A percentile compares a stretch with the other conserved stretches of the same genome.
Conservation (phyloP, 2,888 invertebrate species). For the Hirtodrosophila confusa region DNA sequence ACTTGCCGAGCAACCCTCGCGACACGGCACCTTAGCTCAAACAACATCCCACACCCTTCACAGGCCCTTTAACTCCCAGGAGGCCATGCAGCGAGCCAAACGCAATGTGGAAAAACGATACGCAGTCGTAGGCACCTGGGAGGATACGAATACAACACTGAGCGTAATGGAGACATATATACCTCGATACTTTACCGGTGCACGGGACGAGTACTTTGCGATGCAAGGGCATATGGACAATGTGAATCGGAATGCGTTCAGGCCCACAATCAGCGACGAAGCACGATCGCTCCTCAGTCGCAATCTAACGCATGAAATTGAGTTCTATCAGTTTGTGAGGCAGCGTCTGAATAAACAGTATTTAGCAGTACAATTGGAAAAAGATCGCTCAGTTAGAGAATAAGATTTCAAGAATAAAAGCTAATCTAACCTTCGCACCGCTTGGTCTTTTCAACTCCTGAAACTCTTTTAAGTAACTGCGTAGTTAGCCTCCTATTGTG, state of each 20-base stretch:
- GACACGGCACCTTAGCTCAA: not conserved
- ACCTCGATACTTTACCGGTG: constrained; percentile 89
- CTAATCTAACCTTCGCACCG: constrained; percentile 45
- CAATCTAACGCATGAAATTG: constrained; percentile 94
- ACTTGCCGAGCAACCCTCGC: constrained; percentile 35
- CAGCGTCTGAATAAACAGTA: constrained; percentile 92
- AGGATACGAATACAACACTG: constrained; percentile 94
- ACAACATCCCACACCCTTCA: not conserved
- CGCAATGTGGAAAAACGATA: constrained; percentile 92
- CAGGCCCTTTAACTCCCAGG: constrained; percentile 93
- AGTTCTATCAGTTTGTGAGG: constrained; percentile 94
- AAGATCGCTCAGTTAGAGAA: constrained; percentile 32
- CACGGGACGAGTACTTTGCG: constrained; percentile 89
- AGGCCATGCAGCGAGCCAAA: constrained; percentile 92
- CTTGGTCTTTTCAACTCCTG: constrained; percentile 31
- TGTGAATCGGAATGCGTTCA: constrained; percentile 87
- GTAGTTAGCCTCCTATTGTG: constrained; percentile 17
- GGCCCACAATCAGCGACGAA: constrained; percentile 91
- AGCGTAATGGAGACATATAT: constrained; percentile 82
- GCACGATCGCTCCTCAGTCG: constrained; percentile 91
- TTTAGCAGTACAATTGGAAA: constrained; percentile 86
- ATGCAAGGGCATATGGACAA: constrained; percentile 54
- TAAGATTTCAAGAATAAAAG: constrained; percentile 49
- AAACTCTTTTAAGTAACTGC: constrained; percentile 16
- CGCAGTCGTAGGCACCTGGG: constrained; percentile 93